These are phyloP conservation scores for Leptinotarsa rubiginosa DNA, from an alignment of 2,888 invertebrate genomes.

Conservation along the genomic window DNA sequence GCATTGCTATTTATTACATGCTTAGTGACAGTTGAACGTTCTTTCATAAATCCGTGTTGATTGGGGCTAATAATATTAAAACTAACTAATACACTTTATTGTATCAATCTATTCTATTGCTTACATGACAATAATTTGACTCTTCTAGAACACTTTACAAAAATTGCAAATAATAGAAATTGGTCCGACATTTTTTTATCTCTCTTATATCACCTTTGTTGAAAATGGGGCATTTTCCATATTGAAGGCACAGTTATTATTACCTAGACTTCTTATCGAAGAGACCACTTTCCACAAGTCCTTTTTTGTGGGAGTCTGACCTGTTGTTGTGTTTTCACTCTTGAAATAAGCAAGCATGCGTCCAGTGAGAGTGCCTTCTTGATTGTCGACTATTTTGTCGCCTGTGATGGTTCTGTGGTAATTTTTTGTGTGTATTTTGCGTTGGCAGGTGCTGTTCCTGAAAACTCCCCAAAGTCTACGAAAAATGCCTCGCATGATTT, in stretches of 20 bases:
- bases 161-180: too few relatives aligned
- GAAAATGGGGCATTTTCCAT: too few relatives aligned
- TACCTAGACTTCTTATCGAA: conserved; percentile 27
- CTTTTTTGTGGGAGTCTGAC: neutral
- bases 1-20: too few relatives aligned
- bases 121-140: too few relatives aligned
- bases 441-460: neutral
- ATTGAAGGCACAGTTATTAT: too few relatives aligned
- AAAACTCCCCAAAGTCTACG: neutral
- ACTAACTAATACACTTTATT: too few relatives aligned
- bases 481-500: neutral
- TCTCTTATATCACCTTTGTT: neutral
- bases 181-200: too few relatives aligned
- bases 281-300: conserved; percentile 36
- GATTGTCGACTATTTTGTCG: conserved; percentile 34
- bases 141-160: too few relatives aligned
- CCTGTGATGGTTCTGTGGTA: conserved; percentile 28
- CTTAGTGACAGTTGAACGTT: too few relatives aligned
- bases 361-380: conserved; percentile 52
- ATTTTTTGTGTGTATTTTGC: conserved; percentile 21
- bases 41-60: too few relatives aligned
- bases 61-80: too few relatives aligned
- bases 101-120: too few relatives aligned
- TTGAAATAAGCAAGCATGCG: conserved; percentile 53
- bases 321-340: conserved; percentile 33